Percentiles rank a stretch among this genome's conserved stretches.
These are phyloP conservation scores for Takifugu rubripes DNA, from an alignment of 2,797 vertebrate species.

Conservation along the genomic window DNA sequence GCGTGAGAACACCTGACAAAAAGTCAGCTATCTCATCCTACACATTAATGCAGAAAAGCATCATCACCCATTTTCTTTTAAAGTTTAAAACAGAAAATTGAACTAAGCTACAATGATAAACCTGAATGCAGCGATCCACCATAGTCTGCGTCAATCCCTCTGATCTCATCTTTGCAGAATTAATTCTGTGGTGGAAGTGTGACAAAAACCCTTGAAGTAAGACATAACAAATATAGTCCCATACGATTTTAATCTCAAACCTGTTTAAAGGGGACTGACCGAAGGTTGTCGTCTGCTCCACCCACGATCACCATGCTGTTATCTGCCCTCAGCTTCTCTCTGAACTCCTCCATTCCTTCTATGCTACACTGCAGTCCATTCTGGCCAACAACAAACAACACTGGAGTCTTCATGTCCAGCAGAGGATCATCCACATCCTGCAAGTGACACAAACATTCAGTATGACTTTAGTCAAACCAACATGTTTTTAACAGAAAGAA, in stretches of 20 bases:
- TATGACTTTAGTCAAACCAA: too few species aligned
- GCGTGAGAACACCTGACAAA: conserved; percentile 87
- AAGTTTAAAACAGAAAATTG: not conserved
- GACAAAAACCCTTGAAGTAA: not conserved
- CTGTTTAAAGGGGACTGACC: conserved; percentile 68
- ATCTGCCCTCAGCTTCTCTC: conserved; percentile 92
- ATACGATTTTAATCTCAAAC: too few species aligned
- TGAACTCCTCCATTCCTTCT: conserved; percentile 95
- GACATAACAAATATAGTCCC: too few species aligned
- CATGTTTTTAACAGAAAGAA: not conserved
- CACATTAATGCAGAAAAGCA: not conserved
- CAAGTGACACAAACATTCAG: not conserved
- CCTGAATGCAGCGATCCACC: conserved; percentile 98
- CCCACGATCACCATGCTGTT: conserved; percentile 98
- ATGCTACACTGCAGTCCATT: conserved; percentile 90
- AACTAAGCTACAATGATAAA: conserved; percentile 42
- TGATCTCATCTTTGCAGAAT: conserved; percentile 91
- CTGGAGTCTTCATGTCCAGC: conserved; percentile 96
- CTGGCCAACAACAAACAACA: conserved; percentile 94
- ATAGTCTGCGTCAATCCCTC: conserved; percentile 96
- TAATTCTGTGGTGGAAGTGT: conserved; percentile 78
- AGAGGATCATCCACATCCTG: conserved; percentile 96
- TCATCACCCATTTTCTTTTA: not conserved
- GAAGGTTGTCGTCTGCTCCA: conserved; percentile 93
- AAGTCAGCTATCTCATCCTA: conserved; percentile 98